Evolutionary conservation across 2,113 vertebrate species (phyloP), one percentile per base, ranked within the genome.

Genomic region (Pterophyllum scalare): DNA sequence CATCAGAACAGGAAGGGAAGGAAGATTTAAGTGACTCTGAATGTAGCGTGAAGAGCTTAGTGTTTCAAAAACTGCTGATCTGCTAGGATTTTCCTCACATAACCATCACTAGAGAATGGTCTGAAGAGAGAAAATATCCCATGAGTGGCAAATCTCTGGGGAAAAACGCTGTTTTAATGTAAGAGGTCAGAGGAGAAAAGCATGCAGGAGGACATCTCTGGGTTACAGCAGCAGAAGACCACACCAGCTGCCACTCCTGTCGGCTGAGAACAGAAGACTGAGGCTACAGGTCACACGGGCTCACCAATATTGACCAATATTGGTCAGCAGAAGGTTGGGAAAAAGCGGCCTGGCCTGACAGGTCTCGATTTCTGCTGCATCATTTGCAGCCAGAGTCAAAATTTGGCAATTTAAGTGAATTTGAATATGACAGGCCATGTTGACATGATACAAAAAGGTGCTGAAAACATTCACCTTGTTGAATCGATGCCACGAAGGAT

Each of bases 31-130:
- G 40, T 15, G 64, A 49, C 64, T 70, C 49, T 70, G 64, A 49
- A 24, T 0, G 40, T 17, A 46, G 64, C 64, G 28, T 49, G 24
- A 40, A 70, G 14, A 46, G 65, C 65, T 70, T 46, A 70, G 64
- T 28, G 46, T 70, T 49, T 70, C 43, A 70, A 40, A 70, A 70
- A 70, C 43, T 70, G 65, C 65, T 49, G 40, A 49, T 70, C 24
- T 49, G 22, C 9, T 70, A 38, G 65, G 65, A 70, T 49, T 70
- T 70, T 70, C 26, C 65, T 40, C 43, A 49, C 40, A 49, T 28
- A 49, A 20, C 65, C 40, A 70, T 70, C 43, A 20, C 65, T 49
- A 19, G 43, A 70, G 19, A 20, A 24, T 12, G 49, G 28, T 49
- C 15, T 13, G 24, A 49, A 49, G 28, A 28, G 24, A 28, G 4